Percentiles rank a stretch among this genome's conserved stretches.
phyloP scores from a whole-genome alignment of 2,797 vertebrate species.

The Cirrhinus molitorella region DNA sequence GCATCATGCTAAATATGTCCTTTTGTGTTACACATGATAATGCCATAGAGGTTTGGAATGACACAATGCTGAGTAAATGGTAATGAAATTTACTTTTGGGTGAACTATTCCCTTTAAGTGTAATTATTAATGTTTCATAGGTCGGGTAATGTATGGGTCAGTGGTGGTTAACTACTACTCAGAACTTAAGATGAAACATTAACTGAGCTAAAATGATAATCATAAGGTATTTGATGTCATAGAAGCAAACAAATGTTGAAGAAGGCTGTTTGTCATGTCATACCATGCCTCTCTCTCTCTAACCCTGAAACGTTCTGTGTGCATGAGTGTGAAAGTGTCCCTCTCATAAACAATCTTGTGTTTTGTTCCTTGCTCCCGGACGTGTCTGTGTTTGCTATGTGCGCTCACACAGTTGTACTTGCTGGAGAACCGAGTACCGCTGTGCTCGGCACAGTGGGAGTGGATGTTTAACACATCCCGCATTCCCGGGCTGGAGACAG shows the following conservation, averaged over 20 bases:
- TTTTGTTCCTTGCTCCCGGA: conserved; percentile 75
- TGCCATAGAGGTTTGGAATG: background rate
- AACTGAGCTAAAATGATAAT: background rate
- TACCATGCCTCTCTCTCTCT: conserved; percentile 16
- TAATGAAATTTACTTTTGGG: background rate
- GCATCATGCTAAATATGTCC: background rate
- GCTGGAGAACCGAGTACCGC: conserved; percentile 91
- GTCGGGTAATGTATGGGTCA: background rate
- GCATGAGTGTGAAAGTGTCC: conserved; percentile 66
- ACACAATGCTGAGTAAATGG: background rate
- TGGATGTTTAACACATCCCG: conserved; percentile 96
- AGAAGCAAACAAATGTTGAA: background rate
- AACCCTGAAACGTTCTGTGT: conserved; percentile 41
- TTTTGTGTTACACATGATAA: background rate
- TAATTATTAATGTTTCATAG: background rate
- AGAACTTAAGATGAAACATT: conserved; percentile 16
- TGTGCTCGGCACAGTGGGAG: conserved; percentile 99
- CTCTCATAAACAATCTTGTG: conserved; percentile 68
- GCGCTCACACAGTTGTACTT: conserved; percentile 85
- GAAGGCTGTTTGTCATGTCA: background rate
- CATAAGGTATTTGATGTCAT: background rate
- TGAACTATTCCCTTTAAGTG: background rate
- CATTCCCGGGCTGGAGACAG: conserved; percentile 91
- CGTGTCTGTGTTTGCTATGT: conserved; percentile 63
- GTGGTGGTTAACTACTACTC: background rate